phyloP scores from a whole-genome alignment of 2,797 vertebrate species.

The Pelochelys cantorii region DNA sequence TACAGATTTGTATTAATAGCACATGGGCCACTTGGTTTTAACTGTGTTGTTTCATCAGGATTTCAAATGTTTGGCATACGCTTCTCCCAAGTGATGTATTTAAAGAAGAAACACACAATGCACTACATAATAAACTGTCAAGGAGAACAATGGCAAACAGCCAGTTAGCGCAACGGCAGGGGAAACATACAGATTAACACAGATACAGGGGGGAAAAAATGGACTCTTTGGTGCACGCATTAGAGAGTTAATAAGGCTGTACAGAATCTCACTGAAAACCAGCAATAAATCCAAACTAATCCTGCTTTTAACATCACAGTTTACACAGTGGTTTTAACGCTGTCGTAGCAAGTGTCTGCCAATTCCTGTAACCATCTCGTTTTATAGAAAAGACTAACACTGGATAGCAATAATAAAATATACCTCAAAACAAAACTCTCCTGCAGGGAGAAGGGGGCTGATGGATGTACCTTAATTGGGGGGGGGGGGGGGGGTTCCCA shows the following conservation, averaged over 20 bases:
- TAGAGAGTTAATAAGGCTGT: background rate
- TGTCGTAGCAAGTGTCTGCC: background rate
- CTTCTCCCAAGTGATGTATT: background rate
- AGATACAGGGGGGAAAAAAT: background rate
- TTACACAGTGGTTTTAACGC: background rate
- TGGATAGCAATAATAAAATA: background rate
- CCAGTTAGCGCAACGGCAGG: background rate
- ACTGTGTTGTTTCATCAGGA: fast-evolving
- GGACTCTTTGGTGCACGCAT: background rate
- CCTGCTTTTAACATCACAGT: background rate
- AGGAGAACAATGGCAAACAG: background rate
- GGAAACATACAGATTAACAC: background rate
- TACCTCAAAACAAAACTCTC: background rate
- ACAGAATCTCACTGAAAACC: background rate
- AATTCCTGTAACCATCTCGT: fast-evolving
- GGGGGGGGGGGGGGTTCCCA: background rate
- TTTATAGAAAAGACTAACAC: background rate
- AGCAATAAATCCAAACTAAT: background rate
- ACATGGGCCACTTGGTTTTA: fast-evolving
- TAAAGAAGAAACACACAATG: background rate
- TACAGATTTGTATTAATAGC: background rate
- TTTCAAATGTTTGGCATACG: background rate
- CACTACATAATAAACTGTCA: background rate
- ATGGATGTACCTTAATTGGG: constrained; percentile 60
- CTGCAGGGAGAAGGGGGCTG: background rate